Evolutionary conservation across 2,888 invertebrate species (phyloP), one percentile per base, ranked within the genome.

Genomic region (Ditula angustiorana): DNA sequence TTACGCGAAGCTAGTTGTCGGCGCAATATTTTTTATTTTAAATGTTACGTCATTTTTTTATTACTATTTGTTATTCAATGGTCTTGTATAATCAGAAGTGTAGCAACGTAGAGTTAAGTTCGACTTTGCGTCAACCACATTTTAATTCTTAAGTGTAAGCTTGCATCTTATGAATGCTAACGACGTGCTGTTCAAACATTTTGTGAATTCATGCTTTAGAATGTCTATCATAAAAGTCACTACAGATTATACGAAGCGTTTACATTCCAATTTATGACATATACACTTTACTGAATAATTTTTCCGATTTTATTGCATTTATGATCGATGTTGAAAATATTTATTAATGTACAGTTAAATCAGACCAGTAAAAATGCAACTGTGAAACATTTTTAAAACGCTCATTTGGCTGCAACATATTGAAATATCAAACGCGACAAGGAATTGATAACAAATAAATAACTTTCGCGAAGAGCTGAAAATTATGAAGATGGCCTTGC

Each of bases 81-180:
- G 5, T 3, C 26, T 26, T 26, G 26, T 26, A 26, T 26, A 5
- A 26, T 26, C 3, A 19, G 5, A 16, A 28, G 13, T 8, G 8
- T n/a, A 8, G 24, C 13, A 10, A 28, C 3, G 41, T 19, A 41
- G 41, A 2, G 37, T 37, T 37, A 41, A 41, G 41, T 19, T 41
- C 19, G 41, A 10, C 41, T 41, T 8, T 19, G 10, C 41, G 19
- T 19, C 19, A 10, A 19, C 10, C 10, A 41, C 41, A 19, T 41
- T 37, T 16, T 37, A 16, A 19, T 24, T 5, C 47, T 13, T 8
- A 47, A 16, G 16, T 23, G 21, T 50, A 13, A 24, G 26, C 5
- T 8, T 50, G 49, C 49, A 50, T 50, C 49, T 50, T 50, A 50
- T 50, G 49, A 50, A 50, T 50, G 13, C n/a, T 13, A 50, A 28